Conservation (phyloP, 2,797 vertebrate species). For the Meriones psammophilus region DNA sequence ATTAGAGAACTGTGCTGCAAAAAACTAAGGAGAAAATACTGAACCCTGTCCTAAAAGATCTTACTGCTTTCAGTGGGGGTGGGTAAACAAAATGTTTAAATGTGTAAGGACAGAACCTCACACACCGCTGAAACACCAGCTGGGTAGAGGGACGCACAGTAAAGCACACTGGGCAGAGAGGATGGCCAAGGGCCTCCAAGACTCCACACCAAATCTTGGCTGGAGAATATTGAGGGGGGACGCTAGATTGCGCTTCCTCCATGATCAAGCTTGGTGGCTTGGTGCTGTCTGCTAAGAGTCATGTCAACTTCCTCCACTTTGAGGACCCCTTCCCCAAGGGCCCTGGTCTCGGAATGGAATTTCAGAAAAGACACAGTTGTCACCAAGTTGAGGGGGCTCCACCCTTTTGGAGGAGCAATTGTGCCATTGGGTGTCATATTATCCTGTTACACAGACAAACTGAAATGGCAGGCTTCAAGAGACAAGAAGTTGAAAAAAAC, state of each 20-base stretch:
- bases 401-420: background rate
- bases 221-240: background rate
- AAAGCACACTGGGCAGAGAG: too few species aligned
- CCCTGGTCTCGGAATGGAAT: background rate
- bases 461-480: background rate
- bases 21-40: background rate
- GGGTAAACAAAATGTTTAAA: background rate
- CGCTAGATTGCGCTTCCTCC: rapidly evolving
- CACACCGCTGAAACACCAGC: background rate
- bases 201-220: background rate
- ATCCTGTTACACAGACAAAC: background rate
- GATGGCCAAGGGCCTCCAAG: too few species aligned
- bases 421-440: background rate
- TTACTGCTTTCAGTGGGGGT: background rate
- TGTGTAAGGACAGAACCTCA: background rate
- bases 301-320: background rate
- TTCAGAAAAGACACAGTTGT: background rate
- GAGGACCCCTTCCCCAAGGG: background rate
- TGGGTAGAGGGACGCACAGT: background rate
- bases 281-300: background rate
- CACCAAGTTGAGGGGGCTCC: background rate
- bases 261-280: too few species aligned
- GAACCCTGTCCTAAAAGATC: background rate
- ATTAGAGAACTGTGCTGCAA: background rate
- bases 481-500: background rate